A percentile compares a stretch with the other conserved stretches of the same genome.
These are phyloP conservation scores for Lordiphosa fenestrarum DNA, from an alignment of 2,888 invertebrate genomes.

Conservation along the genomic window DNA sequence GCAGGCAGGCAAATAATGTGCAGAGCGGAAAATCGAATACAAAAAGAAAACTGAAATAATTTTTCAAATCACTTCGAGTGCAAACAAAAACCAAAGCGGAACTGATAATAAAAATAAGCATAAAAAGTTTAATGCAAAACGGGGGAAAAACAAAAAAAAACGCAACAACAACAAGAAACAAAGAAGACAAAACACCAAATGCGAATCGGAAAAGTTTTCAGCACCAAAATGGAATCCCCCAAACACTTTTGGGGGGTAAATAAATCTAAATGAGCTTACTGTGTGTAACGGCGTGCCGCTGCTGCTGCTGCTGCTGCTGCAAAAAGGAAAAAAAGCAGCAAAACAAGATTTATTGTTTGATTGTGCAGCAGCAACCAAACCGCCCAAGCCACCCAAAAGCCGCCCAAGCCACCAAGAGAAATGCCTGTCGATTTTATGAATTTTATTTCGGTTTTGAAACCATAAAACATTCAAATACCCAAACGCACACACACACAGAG, in stretches of 20 bases:
- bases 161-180: no score
- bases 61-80: constrained; percentile 56
- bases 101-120: constrained; percentile 47
- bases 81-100: constrained; percentile 36
- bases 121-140: constrained; percentile 46
- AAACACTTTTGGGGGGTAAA: constrained; percentile 50
- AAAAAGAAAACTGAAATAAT: constrained; percentile 43
- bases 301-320: not conserved
- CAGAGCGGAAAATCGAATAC: constrained; percentile 61
- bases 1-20: constrained; percentile 42
- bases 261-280: constrained; percentile 73
- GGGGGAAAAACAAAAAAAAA: no score
- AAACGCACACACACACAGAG: not conserved
- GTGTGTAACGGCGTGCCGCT: constrained; percentile 35
- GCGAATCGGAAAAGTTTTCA: constrained; percentile 46
- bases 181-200: constrained; percentile 21
- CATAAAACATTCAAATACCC: constrained; percentile 69
- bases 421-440: constrained; percentile 65
- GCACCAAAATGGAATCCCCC: constrained; percentile 57
- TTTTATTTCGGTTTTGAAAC: constrained; percentile 63
- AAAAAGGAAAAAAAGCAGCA: constrained; percentile 8
- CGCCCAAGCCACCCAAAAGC: not conserved
- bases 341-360: constrained; percentile 69
- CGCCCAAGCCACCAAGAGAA: constrained; percentile 12
- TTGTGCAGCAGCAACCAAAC: constrained; percentile 42